Evolutionary conservation across 1,140 invertebrate genomes (phyloP), one percentile per base, ranked within the genome.

Genomic region (Lepidurus packardi): DNA sequence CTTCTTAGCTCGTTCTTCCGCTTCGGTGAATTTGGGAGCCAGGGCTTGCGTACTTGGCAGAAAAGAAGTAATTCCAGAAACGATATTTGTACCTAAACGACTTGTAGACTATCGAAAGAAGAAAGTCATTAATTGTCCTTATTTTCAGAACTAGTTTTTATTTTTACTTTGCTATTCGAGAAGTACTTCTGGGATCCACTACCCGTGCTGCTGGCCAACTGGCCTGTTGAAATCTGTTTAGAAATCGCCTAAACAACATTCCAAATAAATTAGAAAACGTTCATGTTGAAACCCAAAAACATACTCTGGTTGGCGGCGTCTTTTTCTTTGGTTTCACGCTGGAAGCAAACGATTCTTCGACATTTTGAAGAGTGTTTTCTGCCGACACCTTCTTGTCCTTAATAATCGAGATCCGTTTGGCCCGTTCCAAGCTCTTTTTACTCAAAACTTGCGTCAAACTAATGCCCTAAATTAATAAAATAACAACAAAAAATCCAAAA

Each of bases 1-100:
- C 73, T 78, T 78, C n/a, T 74, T 73, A 43, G 44, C 44, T n/a
- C 43, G 24, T 42, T 75, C 78, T 16, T 78, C 78, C 24, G 74
- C 78, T 43, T 78, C 78, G 73, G 42, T 75, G 11, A 24, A 3
- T 45, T 78, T 78, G n/a, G 76, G 45, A n/a, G 76, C n/a, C 3
- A 7, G 53, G 53, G 53, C 53, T 7, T 13, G 53, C 3, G 8
- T 7, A 16, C 10, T 65, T 7, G 53, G 13, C 13, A 65, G 53
- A 21, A 65, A 65, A 7, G 53, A 65, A 7, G 53, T 65, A n/a
- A n/a, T n/a, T n/a, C n/a, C n/a, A n/a, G n/a, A n/a, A n/a, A n/a
- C n/a, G n/a, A n/a, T n/a, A n/a, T n/a, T n/a, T n/a, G n/a, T n/a
- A n/a, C n/a, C n/a, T n/a, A n/a, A n/a, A n/a, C n/a, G n/a, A n/a